These are phyloP conservation scores for Psix sp. DNA, from an alignment of 1,140 invertebrate species.

Conservation along the genomic window DNA sequence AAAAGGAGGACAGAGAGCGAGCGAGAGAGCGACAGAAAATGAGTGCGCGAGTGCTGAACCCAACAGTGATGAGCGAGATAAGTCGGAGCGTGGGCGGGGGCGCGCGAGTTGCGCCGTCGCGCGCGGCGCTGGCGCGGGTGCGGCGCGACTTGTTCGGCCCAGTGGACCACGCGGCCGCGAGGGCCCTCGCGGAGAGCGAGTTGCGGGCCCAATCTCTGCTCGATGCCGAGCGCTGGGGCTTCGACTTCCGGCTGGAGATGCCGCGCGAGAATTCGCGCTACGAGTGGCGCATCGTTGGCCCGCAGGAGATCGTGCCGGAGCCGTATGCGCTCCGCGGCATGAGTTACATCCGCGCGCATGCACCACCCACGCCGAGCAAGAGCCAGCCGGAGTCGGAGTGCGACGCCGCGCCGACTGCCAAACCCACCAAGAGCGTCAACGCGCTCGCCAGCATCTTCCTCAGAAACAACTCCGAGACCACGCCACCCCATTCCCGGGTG, in stretches of 20 bases:
- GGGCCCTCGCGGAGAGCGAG: constrained; percentile 73
- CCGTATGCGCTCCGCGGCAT: constrained; percentile 74
- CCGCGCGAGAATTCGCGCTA: constrained; percentile 70
- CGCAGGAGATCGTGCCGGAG: constrained; percentile 71
- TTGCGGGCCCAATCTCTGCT: constrained; percentile 70
- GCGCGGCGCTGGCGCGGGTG: constrained; percentile 71
- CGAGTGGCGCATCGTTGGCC: constrained; percentile 69
- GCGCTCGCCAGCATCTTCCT: constrained; percentile 37
- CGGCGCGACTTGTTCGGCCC: constrained; percentile 78
- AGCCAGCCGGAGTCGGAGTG: neutral
- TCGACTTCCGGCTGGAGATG: constrained; percentile 74
- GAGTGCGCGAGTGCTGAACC: constrained; percentile 77
- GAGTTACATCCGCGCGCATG: constrained; percentile 70
- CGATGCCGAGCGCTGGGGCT: constrained; percentile 76
- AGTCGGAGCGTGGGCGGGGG: constrained; percentile 67
- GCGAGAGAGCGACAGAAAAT: constrained; percentile 63
- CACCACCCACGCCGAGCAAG: constrained; percentile 60
- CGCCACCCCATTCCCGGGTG: constrained; percentile 71
- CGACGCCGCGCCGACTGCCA: too few relatives aligned
- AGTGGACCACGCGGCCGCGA: constrained; percentile 76
- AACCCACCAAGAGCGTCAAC: constrained; percentile 13
- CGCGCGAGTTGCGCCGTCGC: constrained; percentile 66
- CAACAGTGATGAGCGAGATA: constrained; percentile 75
- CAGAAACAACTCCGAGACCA: constrained; percentile 61
- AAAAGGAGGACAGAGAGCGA: neutral